These are phyloP conservation scores for Tyrannus savana DNA, from an alignment of 2,113 vertebrate species.

Conservation along the genomic window DNA sequence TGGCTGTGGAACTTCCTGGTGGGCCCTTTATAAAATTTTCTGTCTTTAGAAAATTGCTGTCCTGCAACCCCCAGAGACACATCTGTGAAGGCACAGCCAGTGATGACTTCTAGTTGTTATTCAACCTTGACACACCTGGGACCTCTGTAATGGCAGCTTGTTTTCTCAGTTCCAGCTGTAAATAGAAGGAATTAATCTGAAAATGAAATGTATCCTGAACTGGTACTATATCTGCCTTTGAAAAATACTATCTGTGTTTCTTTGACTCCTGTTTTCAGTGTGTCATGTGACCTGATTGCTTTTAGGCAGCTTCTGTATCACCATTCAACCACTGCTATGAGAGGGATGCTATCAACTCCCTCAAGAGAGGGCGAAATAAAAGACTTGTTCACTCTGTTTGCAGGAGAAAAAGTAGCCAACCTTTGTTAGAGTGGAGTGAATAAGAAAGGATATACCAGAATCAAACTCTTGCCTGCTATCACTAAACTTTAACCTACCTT, in stretches of 20 bases:
- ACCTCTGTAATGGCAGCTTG: slow-evolving; percentile 38
- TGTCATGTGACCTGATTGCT: background rate
- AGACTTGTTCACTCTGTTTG: background rate
- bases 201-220: slow-evolving; percentile 47
- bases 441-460: background rate
- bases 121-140: slow-evolving; percentile 45
- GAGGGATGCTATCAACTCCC: background rate
- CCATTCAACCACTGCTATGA: background rate
- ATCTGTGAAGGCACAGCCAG: background rate
- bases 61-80: background rate
- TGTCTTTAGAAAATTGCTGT: background rate
- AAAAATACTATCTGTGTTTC: slow-evolving; percentile 10
- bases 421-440: background rate
- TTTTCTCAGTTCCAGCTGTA: slow-evolving; percentile 42
- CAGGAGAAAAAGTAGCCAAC: background rate
- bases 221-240: background rate
- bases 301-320: background rate
- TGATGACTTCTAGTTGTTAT: slow-evolving; percentile 41
- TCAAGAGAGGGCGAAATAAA: background rate
- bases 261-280: slow-evolving; percentile 1
- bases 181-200: slow-evolving; percentile 8
- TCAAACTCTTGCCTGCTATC: background rate
- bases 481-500: background rate
- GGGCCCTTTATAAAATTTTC: background rate
- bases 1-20: background rate